Percentiles rank a stretch among this genome's conserved stretches.
phyloP scores from a whole-genome alignment of 2,888 invertebrate genomes.

The Steinernema hermaphroditum region DNA sequence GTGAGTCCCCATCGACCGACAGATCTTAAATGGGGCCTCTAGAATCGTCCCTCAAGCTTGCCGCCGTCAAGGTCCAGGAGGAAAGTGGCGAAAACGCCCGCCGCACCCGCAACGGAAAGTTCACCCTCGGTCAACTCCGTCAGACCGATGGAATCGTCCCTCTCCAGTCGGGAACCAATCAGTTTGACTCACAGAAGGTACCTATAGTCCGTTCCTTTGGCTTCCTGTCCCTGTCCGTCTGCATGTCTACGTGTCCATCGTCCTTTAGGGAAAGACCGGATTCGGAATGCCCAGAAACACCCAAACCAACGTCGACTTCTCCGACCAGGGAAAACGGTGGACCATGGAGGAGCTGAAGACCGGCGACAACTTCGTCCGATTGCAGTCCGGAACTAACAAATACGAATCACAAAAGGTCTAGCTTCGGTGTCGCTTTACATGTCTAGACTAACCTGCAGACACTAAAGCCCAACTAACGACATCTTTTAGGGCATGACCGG shows the following conservation, averaged over 20 bases:
- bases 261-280: constrained; percentile 61
- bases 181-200: constrained; percentile 62
- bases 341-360: constrained; percentile 48
- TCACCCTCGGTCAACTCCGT: constrained; percentile 50
- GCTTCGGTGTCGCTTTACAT: background rate
- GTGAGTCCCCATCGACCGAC: constrained; percentile 10
- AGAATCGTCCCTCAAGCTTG: constrained; percentile 36
- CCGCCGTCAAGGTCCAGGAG: constrained; percentile 34
- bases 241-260: constrained; percentile 21
- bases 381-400: constrained; percentile 65
- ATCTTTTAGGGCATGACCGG: constrained; percentile 62
- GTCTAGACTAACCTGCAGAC: background rate
- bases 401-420: constrained; percentile 64
- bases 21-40: background rate
- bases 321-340: constrained; percentile 54
- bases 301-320: constrained; percentile 58
- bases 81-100: constrained; percentile 38
- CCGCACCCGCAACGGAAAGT: constrained; percentile 49
- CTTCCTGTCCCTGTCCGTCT: constrained; percentile 35
- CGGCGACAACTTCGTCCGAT: constrained; percentile 60
- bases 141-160: constrained; percentile 65
- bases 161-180: constrained; percentile 63
- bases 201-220: constrained; percentile 30
- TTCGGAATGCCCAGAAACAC: constrained; percentile 66
- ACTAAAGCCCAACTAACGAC: background rate